Conservation (phyloP, 1,140 invertebrate species). For the Acarapis woodi region DNA sequence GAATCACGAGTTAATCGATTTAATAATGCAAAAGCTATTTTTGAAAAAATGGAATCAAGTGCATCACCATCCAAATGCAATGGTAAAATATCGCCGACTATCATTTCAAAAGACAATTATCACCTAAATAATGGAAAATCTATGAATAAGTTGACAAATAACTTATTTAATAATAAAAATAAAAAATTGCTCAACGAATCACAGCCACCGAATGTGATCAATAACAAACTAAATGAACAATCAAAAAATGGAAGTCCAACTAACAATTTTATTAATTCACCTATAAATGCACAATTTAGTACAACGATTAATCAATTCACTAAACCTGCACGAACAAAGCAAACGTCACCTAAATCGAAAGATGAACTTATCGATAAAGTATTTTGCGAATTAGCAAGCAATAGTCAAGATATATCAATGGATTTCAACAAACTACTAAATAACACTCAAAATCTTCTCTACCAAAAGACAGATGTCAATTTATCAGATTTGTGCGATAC, state of each 20-base stretch:
- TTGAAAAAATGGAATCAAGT: slow-evolving; percentile 45
- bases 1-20: slow-evolving; percentile 65
- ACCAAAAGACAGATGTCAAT: slow-evolving; percentile 8
- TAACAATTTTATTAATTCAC: too few species aligned
- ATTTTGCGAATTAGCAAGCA: slow-evolving; percentile 5
- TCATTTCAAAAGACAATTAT: neutral
- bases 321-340: neutral
- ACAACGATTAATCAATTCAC: neutral
- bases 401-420: neutral
- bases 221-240: too few species aligned
- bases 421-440: neutral
- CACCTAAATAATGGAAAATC: too few species aligned
- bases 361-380: slow-evolving; percentile 9
- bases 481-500: too few species aligned
- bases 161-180: too few species aligned
- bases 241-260: too few species aligned
- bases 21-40: slow-evolving; percentile 64
- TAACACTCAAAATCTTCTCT: neutral
- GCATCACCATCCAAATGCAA: neutral
- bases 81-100: neutral
- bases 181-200: too few species aligned
- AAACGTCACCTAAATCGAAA: slow-evolving; percentile 3
- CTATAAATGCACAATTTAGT: too few species aligned
- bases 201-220: too few species aligned
- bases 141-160: too few species aligned